Conservation (phyloP, 2,797 vertebrate genomes). For the Coregonus ussuriensis region DNA sequence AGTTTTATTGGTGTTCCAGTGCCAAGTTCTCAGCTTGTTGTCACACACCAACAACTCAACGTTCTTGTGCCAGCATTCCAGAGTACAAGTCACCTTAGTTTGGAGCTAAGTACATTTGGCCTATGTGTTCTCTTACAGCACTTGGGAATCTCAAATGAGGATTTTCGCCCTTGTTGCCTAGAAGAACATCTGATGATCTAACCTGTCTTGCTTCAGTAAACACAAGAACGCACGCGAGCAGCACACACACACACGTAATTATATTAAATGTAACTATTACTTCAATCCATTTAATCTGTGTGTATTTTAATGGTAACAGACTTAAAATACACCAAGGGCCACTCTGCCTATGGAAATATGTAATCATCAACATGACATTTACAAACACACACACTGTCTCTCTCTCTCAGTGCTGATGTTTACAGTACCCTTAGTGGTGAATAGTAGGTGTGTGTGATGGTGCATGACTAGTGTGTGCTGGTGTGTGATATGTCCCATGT, state of each 20-base stretch:
- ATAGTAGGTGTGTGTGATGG: background rate
- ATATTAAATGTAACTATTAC: no score
- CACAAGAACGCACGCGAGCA: background rate
- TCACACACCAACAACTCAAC: background rate
- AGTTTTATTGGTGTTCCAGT: background rate
- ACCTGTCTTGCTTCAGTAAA: background rate
- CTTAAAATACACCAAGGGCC: no score
- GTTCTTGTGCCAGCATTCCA: background rate
- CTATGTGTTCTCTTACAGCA: background rate
- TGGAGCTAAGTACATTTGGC: background rate
- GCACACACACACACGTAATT: no score
- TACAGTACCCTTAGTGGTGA: background rate
- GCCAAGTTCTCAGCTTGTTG: no score
- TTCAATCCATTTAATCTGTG: no score
- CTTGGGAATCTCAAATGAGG: background rate
- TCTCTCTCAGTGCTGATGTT: background rate
- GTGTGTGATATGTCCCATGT: background rate
- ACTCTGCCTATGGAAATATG: no score
- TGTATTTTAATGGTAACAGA: no score
- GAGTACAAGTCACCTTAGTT: background rate
- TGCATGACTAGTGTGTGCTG: background rate
- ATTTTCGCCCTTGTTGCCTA: background rate
- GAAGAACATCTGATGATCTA: background rate
- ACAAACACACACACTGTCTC: background rate
- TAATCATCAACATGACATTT: no score